A percentile compares a stretch with the other conserved stretches of the same genome.
Conservation (phyloP, 2,797 vertebrate species). For the Gouania willdenowi region DNA sequence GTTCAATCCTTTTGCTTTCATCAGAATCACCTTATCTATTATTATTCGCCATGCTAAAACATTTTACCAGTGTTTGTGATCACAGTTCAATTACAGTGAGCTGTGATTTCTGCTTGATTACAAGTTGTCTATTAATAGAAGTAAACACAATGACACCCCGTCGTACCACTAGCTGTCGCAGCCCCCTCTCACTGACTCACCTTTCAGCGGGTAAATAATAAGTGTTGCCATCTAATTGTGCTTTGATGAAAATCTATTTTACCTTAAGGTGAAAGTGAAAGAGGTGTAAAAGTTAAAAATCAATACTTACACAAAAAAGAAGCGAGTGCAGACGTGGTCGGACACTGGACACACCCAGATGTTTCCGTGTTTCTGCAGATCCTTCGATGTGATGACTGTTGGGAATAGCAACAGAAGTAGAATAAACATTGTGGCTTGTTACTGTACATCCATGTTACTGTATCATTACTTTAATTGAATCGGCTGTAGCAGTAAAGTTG, state of each 20-base stretch:
- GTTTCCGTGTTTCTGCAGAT: conserved; percentile 98
- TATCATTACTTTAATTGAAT: not conserved
- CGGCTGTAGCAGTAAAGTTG: too few species aligned
- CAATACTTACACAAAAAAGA: conserved; percentile 97
- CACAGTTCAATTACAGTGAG: conserved; percentile 23
- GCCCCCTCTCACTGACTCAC: too few species aligned
- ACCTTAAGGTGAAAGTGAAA: not conserved
- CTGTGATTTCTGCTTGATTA: conserved; percentile 26
- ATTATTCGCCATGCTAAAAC: too few species aligned
- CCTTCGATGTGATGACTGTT: conserved; percentile 97
- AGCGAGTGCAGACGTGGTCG: conserved; percentile 97
- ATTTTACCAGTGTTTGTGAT: too few species aligned
- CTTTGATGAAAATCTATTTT: too few species aligned
- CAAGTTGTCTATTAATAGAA: conserved; percentile 13
- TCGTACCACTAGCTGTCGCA: too few species aligned
- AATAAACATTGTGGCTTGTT: not conserved
- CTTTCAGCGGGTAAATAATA: too few species aligned
- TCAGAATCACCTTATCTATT: too few species aligned
- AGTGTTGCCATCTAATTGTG: too few species aligned
- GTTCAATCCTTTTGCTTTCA: too few species aligned
- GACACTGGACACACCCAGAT: conserved; percentile 99
- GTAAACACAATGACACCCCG: conserved; percentile 23
- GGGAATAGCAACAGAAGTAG: not conserved
- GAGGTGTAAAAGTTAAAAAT: not conserved
- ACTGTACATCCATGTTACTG: not conserved